phyloP scores from a whole-genome alignment of 2,888 invertebrate species.

The Clitarchus hookeri region DNA sequence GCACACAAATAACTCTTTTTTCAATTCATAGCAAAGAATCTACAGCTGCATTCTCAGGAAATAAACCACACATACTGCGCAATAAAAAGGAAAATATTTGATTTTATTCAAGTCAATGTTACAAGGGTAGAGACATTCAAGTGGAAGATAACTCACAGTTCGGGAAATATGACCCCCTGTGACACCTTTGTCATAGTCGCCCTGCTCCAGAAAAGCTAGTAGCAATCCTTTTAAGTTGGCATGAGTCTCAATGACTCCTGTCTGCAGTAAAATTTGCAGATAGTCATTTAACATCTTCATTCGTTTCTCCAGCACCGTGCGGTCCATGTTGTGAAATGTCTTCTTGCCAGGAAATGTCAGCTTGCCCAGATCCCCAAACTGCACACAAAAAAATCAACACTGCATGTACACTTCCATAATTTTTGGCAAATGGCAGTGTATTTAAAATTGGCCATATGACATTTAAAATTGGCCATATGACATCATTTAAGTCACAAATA shows the following conservation, averaged over 20 bases:
- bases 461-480: too few relatives aligned
- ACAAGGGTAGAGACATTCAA: background rate
- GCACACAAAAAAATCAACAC: constrained; percentile 46
- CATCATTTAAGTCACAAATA: too few relatives aligned
- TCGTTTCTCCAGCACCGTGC: constrained; percentile 80
- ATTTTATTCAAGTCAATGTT: too few relatives aligned
- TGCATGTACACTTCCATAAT: too few relatives aligned
- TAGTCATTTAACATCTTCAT: constrained; percentile 82
- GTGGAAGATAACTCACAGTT: constrained; percentile 56
- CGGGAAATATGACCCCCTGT: constrained; percentile 63
- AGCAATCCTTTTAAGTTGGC: constrained; percentile 66
- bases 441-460: too few relatives aligned
- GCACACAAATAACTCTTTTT: too few relatives aligned
- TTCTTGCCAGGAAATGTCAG: constrained; percentile 90
- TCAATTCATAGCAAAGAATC: too few relatives aligned
- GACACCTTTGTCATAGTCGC: constrained; percentile 69
- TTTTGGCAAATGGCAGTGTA: too few relatives aligned
- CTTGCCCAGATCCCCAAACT: constrained; percentile 79
- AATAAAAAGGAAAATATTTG: too few relatives aligned
- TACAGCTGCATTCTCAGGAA: too few relatives aligned
- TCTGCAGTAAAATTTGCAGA: constrained; percentile 70
- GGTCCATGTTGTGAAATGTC: constrained; percentile 90
- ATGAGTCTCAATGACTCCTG: constrained; percentile 63
- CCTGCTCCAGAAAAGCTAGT: constrained; percentile 69
- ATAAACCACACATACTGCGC: too few relatives aligned